Evolutionary conservation across 2,113 vertebrate genomes (phyloP).

Genomic region (Clarias macrocephalus): DNA sequence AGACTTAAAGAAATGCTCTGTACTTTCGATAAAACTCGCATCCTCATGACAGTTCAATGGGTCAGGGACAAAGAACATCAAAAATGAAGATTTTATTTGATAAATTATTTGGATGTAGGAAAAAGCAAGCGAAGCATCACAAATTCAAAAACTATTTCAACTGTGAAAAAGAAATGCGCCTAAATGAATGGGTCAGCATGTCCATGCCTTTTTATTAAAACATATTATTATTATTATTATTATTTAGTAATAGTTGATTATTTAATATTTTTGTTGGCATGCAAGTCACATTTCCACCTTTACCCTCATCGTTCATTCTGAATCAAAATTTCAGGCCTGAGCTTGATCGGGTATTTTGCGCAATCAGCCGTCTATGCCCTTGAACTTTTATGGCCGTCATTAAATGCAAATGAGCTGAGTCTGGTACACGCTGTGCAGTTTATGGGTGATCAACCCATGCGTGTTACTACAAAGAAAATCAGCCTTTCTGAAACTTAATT

Average conservation of each 20-base stretch:
- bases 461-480: background rate
- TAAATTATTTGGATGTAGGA: background rate
- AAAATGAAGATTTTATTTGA: no score
- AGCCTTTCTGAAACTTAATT: background rate
- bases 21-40: background rate
- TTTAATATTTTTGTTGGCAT: background rate
- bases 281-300: background rate
- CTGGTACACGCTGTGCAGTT: background rate
- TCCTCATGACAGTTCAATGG: background rate
- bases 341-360: background rate
- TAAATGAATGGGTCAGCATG: background rate
- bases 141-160: background rate
- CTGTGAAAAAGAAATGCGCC: background rate
- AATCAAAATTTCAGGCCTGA: background rate
- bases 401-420: slow-evolving; percentile 13
- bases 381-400: background rate
- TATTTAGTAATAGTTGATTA: no score
- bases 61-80: no score
- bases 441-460: background rate
- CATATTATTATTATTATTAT: no score
- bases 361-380: background rate
- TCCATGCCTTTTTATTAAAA: background rate
- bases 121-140: background rate
- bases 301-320: background rate
- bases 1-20: background rate